Base-by-base conservation (phyloP, 2,113 vertebrate species). In the Mugil cephalus region DNA sequence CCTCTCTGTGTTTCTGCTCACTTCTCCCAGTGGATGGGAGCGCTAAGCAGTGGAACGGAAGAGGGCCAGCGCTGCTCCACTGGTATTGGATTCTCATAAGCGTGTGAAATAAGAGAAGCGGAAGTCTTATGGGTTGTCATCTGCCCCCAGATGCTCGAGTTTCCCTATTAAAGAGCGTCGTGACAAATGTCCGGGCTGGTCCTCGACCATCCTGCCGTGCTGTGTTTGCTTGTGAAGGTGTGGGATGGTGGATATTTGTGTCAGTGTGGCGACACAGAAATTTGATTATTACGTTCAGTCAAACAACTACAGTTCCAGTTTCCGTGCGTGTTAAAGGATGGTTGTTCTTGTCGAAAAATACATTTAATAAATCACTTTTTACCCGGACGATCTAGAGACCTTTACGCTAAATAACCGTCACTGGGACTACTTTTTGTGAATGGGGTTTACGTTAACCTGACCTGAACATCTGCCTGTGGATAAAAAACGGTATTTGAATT, bases 41-140 rank as follows among this genome's bases (percentile, higher is more conserved):
- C 62, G 82, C 69, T 72, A 61, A 86, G 78, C 70, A 60, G 66
- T 66, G 63, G 69, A 52, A 72, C 46, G 58, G 62, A 63, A 52
- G 45, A 43, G 45, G 74, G 55, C 74, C 52, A 7, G 74, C 65
- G 59, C 59, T 45, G 82, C 80, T 85, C 75, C 52, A 45, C 19
- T 64, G 80, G 62, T 88, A 86, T 92, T 84, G 51, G 74, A 87
- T 92, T 92, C 86, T 82, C 77, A 81, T 82, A 87, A 88, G 85
- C 74, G 76, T 82, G 84, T 88, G 89, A 88, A 91, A 92, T 85
- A 67, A 61, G 82, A 90, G 88, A 86, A 80, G 87, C 82, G 69
- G 89, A 89, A 85, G 81, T 86, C 69, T 72, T 82, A 39, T 36
- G 35, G 43, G 80, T 86, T 73, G 74, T 80, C 77, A 77, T 81